These are phyloP conservation scores for Coptodon bakossiorum DNA, from an alignment of 2,113 vertebrate species.

Conservation along the genomic window DNA sequence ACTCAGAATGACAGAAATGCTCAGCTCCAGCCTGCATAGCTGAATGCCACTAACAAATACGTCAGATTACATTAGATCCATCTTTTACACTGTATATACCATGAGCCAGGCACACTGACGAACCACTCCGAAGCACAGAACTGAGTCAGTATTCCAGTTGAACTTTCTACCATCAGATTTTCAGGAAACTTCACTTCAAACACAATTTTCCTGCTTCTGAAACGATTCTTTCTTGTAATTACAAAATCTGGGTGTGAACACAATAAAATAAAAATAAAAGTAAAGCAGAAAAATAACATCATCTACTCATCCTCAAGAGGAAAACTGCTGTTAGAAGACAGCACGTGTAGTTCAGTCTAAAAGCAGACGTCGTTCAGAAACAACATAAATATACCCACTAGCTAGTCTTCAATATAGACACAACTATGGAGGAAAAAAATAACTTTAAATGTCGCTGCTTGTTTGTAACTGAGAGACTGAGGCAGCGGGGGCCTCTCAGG, in stretches of 20 bases:
- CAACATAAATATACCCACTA: background rate
- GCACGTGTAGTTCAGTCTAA: slow-evolving; percentile 36
- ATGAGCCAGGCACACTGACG: background rate
- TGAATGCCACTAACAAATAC: background rate
- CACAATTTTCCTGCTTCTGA: background rate
- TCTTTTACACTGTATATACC: background rate
- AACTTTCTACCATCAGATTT: background rate
- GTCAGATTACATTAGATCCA: background rate
- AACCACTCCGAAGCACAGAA: background rate
- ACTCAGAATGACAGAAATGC: background rate
- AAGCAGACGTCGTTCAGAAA: slow-evolving; percentile 32
- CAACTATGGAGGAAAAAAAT: background rate
- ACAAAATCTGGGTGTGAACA: background rate
- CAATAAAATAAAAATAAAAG: background rate
- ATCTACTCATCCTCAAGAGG: background rate
- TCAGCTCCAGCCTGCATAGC: background rate
- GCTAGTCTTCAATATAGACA: background rate
- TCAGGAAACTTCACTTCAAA: background rate
- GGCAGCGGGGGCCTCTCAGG: background rate
- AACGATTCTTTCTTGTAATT: background rate
- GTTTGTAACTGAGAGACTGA: background rate
- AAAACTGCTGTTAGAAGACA: background rate
- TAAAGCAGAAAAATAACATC: background rate
- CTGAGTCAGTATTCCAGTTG: background rate
- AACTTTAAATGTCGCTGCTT: background rate